These are phyloP conservation scores for Coryphaenoides rupestris DNA, from an alignment of 2,113 vertebrate genomes.

Conservation along the genomic window DNA sequence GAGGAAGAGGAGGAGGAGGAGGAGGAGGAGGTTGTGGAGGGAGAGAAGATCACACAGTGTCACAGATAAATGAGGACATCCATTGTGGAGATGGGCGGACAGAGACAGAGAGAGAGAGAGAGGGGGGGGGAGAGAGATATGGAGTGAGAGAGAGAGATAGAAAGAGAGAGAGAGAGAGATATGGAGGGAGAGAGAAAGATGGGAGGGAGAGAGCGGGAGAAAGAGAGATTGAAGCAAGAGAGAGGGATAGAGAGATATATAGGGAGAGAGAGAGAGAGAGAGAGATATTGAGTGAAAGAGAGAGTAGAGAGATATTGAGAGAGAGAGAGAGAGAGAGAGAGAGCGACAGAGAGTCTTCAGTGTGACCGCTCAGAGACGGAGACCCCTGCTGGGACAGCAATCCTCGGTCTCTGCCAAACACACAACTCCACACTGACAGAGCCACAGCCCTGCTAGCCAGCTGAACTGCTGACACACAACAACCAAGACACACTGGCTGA, in stretches of 20 bases:
- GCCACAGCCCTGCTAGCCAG: too few relatives aligned
- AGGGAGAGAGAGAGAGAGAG: not conserved
- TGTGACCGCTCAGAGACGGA: constrained; percentile 36
- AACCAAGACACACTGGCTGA: not conserved
- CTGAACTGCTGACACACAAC: not conserved
- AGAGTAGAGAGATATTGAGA: not conserved
- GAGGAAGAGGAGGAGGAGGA: constrained; percentile 24
- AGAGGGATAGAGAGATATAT: not conserved
- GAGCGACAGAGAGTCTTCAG: constrained; percentile 15
- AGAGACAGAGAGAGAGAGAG: constrained; percentile 17
- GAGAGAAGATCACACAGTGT: constrained; percentile 31
- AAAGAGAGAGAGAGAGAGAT: not conserved
- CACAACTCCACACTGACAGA: too few relatives aligned
- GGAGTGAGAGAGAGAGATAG: not conserved
- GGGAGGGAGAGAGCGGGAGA: not conserved
- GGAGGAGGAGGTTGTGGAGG: constrained; percentile 25
- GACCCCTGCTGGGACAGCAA: constrained; percentile 49
- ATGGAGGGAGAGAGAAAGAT: not conserved
- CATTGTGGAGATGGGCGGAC: constrained; percentile 29
- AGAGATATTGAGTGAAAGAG: not conserved
- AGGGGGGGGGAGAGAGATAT: not conserved
- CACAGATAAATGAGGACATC: constrained; percentile 43
- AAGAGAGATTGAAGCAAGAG: not conserved
- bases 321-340: not conserved
- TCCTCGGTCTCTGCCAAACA: constrained; percentile 48